Conservation (phyloP, 2,888 invertebrate species). For the Xanthostigma xanthostigma region DNA sequence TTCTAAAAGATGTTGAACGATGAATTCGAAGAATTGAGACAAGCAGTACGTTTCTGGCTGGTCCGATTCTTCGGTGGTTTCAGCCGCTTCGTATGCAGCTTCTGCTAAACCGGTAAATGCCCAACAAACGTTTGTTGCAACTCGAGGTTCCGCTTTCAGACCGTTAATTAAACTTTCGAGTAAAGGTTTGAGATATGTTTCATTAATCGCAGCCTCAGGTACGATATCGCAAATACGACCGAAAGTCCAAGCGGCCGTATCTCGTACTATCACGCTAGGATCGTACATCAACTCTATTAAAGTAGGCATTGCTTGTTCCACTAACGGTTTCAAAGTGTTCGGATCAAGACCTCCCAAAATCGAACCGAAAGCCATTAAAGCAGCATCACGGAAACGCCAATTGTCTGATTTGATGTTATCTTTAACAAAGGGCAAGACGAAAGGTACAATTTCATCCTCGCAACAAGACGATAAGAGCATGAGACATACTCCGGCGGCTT, state of each 20-base stretch:
- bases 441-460: constrained; percentile 91
- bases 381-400: constrained; percentile 89
- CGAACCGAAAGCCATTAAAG: constrained; percentile 57
- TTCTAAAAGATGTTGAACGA: constrained; percentile 79
- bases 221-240: constrained; percentile 96
- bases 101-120: constrained; percentile 94
- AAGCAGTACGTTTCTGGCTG: constrained; percentile 86
- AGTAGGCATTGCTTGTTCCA: constrained; percentile 93
- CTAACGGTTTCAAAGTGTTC: constrained; percentile 75
- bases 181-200: constrained; percentile 65
- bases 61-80: constrained; percentile 44
- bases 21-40: constrained; percentile 85
- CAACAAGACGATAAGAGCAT: constrained; percentile 96
- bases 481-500: constrained; percentile 96
- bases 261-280: constrained; percentile 81
- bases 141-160: constrained; percentile 83
- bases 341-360: constrained; percentile 76
- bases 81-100: constrained; percentile 87
- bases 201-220: constrained; percentile 86
- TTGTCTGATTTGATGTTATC: constrained; percentile 84
- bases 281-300: constrained; percentile 93
- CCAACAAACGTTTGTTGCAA: constrained; percentile 99
- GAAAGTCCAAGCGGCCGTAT: constrained; percentile 97
- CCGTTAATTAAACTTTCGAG: constrained; percentile 72
- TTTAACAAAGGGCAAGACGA: constrained; percentile 91